Evolutionary conservation across 2,797 vertebrate species (phyloP), one percentile per base, ranked within the genome.

Genomic region (Paguma larvata): DNA sequence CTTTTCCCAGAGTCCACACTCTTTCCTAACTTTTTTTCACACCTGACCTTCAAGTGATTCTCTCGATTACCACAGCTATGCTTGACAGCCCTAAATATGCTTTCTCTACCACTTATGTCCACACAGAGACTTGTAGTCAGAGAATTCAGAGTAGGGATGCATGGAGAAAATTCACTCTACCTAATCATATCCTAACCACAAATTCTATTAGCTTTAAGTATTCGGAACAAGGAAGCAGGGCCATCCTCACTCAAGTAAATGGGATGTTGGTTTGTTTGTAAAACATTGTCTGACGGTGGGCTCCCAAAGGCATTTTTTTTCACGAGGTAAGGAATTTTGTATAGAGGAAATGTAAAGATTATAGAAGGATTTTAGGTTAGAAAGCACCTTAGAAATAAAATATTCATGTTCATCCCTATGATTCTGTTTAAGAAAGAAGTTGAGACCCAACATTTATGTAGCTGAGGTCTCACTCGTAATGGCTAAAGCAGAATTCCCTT

Each of bases 361-460:
- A 86, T 11, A 21, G 30, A 89, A 95, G 8, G 34, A 72, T n/a
- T 94, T 83, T 94, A 91, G 14, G 23, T 93, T 89, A 83, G 51
- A 79, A 91, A 62, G 62, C 56, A 89, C 9, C 1, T 93, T n/a
- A 83, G 70, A 30, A 85, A 68, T 90, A 85, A 85, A 68, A 2
- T 46, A 30, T 89, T 53, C 65, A 21, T 87, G 9, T 82, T 41
- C 21, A 48, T 72, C 25, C 16, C 5, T 9, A 34, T 59, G 44
- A 72, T 72, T 67, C 38, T 73, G 21, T 14, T 72, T 89, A 96
- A 80, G 59, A 73, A 70, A 77, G 62, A 89, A 77, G 72, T 18
- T 59, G 21, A 94, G 62, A 32, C 15, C 51, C 30, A 77, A 34
- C 51, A 21, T 56, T 65, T 48, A 18, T 86, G 30, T 82, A 65